Conservation (phyloP, 2,888 invertebrate species). For the Chrysopilus asiliformis region DNA sequence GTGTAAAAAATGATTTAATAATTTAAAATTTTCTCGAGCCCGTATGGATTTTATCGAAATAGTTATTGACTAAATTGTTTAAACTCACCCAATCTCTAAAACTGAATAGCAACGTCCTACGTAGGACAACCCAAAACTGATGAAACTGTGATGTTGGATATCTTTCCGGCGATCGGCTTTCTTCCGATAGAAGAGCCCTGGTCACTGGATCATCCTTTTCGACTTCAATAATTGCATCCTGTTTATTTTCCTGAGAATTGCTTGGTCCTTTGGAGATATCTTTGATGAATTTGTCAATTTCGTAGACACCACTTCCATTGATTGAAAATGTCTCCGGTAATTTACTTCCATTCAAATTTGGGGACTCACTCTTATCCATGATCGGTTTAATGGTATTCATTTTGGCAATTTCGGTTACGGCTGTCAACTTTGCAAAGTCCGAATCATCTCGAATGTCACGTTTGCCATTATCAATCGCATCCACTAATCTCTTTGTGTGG, state of each 20-base stretch:
- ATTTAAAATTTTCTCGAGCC: no score
- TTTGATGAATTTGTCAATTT: slow-evolving; percentile 45
- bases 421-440: slow-evolving; percentile 49
- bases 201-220: slow-evolving; percentile 58
- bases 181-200: slow-evolving; percentile 53
- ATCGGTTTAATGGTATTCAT: slow-evolving; percentile 30
- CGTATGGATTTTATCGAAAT: no score
- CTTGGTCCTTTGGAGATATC: slow-evolving; percentile 46
- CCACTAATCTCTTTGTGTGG: slow-evolving; percentile 68
- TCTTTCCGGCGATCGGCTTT: slow-evolving; percentile 49
- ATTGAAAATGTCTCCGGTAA: slow-evolving; percentile 22
- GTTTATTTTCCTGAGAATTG: slow-evolving; percentile 17
- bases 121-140: slow-evolving; percentile 81
- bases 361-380: slow-evolving; percentile 43
- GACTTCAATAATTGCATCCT: slow-evolving; percentile 31
- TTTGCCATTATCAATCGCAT: slow-evolving; percentile 74
- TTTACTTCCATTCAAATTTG: slow-evolving; percentile 26
- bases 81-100: slow-evolving; percentile 73
- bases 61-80: background rate
- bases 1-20: no score
- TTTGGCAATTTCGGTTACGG: slow-evolving; percentile 41
- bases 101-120: slow-evolving; percentile 71
- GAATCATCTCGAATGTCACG: slow-evolving; percentile 63
- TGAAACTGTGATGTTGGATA: slow-evolving; percentile 72
- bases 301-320: slow-evolving; percentile 31